Evolutionary conservation across 92 coral and sea anemone species (phyloP).

Genomic region (Siderastrea siderea): DNA sequence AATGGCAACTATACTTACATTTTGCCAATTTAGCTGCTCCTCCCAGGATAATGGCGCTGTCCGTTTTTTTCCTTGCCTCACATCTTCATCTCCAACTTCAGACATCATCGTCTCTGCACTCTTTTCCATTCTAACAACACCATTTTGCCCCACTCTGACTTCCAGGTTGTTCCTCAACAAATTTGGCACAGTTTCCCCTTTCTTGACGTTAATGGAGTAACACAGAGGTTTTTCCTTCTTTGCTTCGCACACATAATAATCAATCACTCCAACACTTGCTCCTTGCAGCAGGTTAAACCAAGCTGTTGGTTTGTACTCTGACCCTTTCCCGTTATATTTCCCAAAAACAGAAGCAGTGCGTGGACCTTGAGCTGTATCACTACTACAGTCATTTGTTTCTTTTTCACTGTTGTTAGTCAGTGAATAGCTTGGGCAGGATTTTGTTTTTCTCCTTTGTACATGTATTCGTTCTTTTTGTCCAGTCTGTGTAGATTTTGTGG

Average conservation of each 20-base stretch:
- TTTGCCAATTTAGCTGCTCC: constrained; percentile 87
- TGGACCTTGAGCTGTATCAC: not conserved
- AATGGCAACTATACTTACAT: constrained; percentile 57
- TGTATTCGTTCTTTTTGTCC: not conserved
- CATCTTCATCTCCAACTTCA: constrained; percentile 26
- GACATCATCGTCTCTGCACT: constrained; percentile 1
- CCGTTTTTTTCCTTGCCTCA: constrained; percentile 23
- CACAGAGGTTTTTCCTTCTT: constrained; percentile 70
- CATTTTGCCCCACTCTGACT: constrained; percentile 89
- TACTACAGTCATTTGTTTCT: not conserved
- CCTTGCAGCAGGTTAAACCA: constrained; percentile 88
- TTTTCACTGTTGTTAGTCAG: not conserved
- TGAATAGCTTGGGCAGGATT: constrained; percentile 16
- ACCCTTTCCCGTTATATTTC: constrained; percentile 56
- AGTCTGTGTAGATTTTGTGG: not conserved
- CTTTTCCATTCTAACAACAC: constrained; percentile 66
- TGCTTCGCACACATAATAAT: constrained; percentile 78
- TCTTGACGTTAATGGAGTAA: constrained; percentile 64
- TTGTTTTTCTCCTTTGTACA: constrained; percentile 14
- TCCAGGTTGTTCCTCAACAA: constrained; percentile 74
- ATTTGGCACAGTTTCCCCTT: constrained; percentile 69
- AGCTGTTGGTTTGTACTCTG: constrained; percentile 40
- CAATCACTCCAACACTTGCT: constrained; percentile 69
- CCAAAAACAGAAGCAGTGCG: constrained; percentile 70
- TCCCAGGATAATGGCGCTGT: constrained; percentile 89